Base-by-base conservation (phyloP, 2,888 invertebrate species). In the Tromatobia lineatoria region DNA sequence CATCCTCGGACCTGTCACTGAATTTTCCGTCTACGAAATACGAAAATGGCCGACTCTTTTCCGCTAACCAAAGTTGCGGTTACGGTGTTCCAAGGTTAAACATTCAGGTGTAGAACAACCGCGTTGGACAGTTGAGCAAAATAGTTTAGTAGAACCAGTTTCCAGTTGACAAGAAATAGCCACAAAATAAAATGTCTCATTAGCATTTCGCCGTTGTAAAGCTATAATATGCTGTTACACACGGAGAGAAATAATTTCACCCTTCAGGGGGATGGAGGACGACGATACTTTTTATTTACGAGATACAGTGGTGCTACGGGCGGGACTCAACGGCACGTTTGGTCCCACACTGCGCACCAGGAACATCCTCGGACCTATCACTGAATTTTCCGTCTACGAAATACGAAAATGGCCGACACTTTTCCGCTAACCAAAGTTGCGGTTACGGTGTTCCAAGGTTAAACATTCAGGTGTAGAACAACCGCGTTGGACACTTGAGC, bases 201-300 rank as follows among this genome's bases (percentile, higher is more conserved):
- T n/a, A n/a, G n/a, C n/a, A n/a, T n/a, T n/a, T n/a, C n/a, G n/a
- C n/a, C n/a, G n/a, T n/a, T n/a, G n/a, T n/a, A n/a, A n/a, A n/a
- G n/a, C n/a, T n/a, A n/a, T n/a, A n/a, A n/a, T n/a, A n/a, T n/a
- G n/a, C n/a, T n/a, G n/a, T n/a, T n/a, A n/a, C n/a, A n/a, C n/a
- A n/a, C n/a, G n/a, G n/a, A n/a, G 10, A 38, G 38, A 38, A 76
- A 47, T 11, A 67, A 66, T 84, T 69, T 76, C 76, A 69, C 73
- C 61, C 82, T 69, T 20, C 78, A 75, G 75, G 79, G 71, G 82
- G 67, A 64, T 47, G 34, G 73, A 78, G 69, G 69, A 88, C 85
- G 81, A 80, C 81, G 85, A 82, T 87, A 87, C 88, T 88, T 90
- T 90, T 90, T 90, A 89, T 89, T 90, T 90, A 90, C 80, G 83